These are phyloP conservation scores for Rachycentron canadum DNA, from an alignment of 2,797 vertebrate genomes.

Conservation along the genomic window DNA sequence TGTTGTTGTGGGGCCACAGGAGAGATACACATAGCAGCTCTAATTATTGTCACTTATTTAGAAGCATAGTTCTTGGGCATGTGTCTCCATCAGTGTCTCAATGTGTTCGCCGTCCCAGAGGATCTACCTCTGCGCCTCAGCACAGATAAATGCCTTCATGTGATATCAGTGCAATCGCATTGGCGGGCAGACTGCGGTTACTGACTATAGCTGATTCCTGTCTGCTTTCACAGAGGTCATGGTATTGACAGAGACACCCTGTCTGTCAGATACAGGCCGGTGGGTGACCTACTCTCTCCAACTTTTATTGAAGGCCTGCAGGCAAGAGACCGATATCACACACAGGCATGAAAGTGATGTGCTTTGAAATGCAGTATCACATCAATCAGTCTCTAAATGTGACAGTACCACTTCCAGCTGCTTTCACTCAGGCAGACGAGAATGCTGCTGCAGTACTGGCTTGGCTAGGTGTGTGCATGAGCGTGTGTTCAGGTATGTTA, in stretches of 20 bases:
- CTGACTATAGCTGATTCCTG: conserved; percentile 52
- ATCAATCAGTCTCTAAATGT: conserved; percentile 74
- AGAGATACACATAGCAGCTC: conserved; percentile 62
- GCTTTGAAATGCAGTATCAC: conserved; percentile 69
- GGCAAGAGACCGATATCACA: conserved; percentile 67
- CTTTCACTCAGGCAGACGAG: conserved; percentile 58
- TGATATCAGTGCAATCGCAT: conserved; percentile 42
- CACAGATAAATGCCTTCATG: conserved; percentile 44
- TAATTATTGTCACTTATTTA: conserved; percentile 75
- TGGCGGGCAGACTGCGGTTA: conserved; percentile 24
- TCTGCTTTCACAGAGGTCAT: conserved; percentile 67
- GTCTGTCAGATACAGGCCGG: conserved; percentile 70
- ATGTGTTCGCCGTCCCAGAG: conserved; percentile 32
- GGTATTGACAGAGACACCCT: conserved; percentile 70
- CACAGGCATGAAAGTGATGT: conserved; percentile 63
- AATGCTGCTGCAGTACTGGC: conserved; percentile 13
- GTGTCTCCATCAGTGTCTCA: conserved; percentile 52
- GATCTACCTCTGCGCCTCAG: conserved; percentile 36
- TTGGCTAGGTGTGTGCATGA: conserved; percentile 7
- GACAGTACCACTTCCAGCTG: conserved; percentile 67
- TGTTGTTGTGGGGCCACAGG: conserved; percentile 59
- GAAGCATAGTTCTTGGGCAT: conserved; percentile 42
- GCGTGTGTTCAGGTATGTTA: neutral
- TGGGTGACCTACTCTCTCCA: conserved; percentile 69
- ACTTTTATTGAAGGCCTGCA: conserved; percentile 72